Base-by-base conservation (phyloP, 2,888 invertebrate species). In the Lysandra coridon region DNA sequence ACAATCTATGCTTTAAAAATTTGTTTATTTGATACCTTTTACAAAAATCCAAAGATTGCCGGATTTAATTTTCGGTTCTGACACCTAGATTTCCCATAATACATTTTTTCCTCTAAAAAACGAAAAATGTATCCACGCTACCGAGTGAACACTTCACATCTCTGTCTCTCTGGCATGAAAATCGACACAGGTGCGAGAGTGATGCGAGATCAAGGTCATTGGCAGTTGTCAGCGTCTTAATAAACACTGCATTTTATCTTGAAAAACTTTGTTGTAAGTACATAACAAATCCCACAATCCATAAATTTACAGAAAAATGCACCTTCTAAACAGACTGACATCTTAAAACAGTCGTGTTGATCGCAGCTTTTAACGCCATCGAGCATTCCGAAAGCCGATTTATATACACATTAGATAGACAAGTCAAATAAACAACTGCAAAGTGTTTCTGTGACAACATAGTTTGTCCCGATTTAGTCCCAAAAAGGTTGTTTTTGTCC, bases 251-350 rank as follows among this genome's bases (percentile, higher is more conserved):
- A 5, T 62, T 62, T n/a, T n/a, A 1, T 23, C 6, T 23, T 62
- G 1, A n/a, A 62, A 60, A 7, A 62, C n/a, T 7, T 23, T n/a
- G 0, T 62, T 17, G 23, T n/a, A 7, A 23, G 23, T 33, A 23
- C 23, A 23, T 62, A 7, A 62, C 62, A 74, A 10, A 74, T 82
- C 77, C 30, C 69, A 33, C 23, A 62, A 10, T 62, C 60, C n/a
- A 60, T 60, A 60, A 62, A 7, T 62, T n/a, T 62, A 2, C n/a
- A 23, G 62, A 62, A 62, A 62, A 64, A 30, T 30, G 30, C 23
- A 23, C 7, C 10, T 7, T 0, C 0, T 4, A 4, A 30, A 64
- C 12, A 64, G 30, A 30, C 10, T 62, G 49, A 60, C 17, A 76
- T 30, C 2, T 76, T 53, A 30, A 30, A 53, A 49, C 49, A 53